Evolutionary conservation across 2,888 invertebrate genomes (phyloP).

Genomic region (Escarpia spicata): DNA sequence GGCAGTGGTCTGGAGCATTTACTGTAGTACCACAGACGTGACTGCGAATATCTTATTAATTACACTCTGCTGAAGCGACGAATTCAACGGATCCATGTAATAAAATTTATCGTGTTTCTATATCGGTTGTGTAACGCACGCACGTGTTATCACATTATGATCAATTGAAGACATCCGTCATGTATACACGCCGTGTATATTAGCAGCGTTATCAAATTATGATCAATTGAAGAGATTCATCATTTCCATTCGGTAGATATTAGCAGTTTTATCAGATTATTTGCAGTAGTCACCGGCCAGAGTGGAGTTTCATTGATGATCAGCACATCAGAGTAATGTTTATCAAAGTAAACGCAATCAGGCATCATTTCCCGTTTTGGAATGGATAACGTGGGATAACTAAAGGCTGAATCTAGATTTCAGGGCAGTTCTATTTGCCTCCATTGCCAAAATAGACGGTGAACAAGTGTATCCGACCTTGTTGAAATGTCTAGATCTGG

Average conservation of each 20-base stretch:
- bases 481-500: not conserved
- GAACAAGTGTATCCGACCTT: not conserved
- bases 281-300: not conserved
- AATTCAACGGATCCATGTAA: not conserved
- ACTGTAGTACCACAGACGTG: not conserved
- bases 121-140: not conserved
- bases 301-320: not conserved
- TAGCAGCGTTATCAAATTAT: conserved; percentile 12
- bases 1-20: not conserved
- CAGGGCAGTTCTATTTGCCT: not conserved
- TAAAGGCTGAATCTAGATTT: not conserved
- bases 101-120: conserved; percentile 8
- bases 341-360: not conserved
- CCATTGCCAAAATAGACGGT: not conserved
- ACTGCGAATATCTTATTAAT: not conserved
- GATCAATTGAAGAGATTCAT: conserved; percentile 4
- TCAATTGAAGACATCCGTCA: conserved; percentile 5
- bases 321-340: not conserved
- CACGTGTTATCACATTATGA: not conserved
- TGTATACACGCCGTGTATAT: not conserved
- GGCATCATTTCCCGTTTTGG: not conserved
- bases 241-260: not conserved
- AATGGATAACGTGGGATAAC: not conserved
- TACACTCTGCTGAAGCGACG: not conserved
- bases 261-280: conserved; percentile 4